Evolutionary conservation across 1,140 invertebrate genomes (phyloP).

Genomic region (Anadara kagoshimensis): DNA sequence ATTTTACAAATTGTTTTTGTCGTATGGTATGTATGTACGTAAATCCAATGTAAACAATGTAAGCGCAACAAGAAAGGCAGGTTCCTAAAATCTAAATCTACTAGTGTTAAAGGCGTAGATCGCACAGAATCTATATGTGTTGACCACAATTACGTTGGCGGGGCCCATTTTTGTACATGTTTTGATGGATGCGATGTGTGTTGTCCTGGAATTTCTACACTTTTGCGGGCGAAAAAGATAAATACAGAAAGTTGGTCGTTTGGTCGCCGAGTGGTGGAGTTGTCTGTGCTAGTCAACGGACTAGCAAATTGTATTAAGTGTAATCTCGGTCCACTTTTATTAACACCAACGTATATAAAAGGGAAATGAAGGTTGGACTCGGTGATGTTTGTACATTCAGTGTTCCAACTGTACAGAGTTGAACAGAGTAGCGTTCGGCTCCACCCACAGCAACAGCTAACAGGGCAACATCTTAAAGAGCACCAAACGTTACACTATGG

Average conservation of each 20-base stretch:
- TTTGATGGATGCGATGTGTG: background rate
- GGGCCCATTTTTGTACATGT: background rate
- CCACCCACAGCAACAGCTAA: background rate
- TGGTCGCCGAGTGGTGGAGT: background rate
- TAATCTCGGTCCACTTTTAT: background rate
- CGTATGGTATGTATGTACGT: too few species aligned
- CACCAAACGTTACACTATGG: conserved; percentile 39
- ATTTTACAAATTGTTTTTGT: too few species aligned
- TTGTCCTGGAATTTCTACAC: background rate
- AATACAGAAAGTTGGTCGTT: background rate
- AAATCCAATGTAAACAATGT: too few species aligned
- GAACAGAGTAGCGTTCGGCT: conserved; percentile 1
- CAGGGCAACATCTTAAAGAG: conserved; percentile 18
- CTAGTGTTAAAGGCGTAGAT: too few species aligned
- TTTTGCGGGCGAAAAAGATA: background rate
- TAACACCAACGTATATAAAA: background rate
- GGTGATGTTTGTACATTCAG: conserved; percentile 2
- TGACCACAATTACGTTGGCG: conserved; percentile 5
- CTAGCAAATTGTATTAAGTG: background rate
- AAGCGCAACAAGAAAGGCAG: too few species aligned
- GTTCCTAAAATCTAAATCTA: too few species aligned
- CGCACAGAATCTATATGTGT: too few species aligned
- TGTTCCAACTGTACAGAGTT: background rate
- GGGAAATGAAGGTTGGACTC: conserved; percentile 13
- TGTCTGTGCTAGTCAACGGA: background rate